Conservation (phyloP, 2,797 vertebrate genomes). For the Cynopterus sphinx region DNA sequence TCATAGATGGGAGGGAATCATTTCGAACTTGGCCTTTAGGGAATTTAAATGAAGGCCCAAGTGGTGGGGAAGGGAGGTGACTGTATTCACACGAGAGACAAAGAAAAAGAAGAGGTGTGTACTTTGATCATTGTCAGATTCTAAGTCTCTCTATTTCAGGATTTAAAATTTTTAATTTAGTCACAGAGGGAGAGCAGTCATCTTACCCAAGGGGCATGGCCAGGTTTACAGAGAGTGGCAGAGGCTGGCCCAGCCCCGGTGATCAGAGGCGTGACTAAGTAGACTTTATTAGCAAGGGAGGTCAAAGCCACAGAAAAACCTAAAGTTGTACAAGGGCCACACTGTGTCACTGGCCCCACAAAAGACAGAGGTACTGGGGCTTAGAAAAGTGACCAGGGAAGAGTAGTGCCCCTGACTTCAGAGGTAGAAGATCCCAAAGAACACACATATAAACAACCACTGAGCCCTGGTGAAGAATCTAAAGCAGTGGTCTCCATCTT, state of each 20-base stretch:
- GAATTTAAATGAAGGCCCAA: not conserved
- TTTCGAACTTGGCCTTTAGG: not conserved
- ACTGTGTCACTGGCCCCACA: not conserved
- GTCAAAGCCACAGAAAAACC: not conserved
- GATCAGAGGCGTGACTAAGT: not conserved
- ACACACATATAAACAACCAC: not conserved
- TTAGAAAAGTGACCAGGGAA: not conserved
- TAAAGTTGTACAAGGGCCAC: not conserved
- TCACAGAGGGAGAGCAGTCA: not conserved
- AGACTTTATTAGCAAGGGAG: not conserved
- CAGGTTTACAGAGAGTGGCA: not conserved
- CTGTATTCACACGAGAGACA: not conserved
- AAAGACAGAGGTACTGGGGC: not conserved
- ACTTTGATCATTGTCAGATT: not conserved
- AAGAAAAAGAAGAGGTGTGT: not conserved
- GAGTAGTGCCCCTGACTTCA: not conserved
- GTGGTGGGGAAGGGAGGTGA: not conserved
- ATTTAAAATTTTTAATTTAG: not conserved
- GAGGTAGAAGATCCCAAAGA: not conserved
- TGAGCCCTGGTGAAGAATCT: too few relatives aligned
- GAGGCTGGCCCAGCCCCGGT: not conserved
- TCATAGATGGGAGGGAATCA: not conserved
- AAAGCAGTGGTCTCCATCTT: too few relatives aligned
- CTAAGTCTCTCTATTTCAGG: not conserved
- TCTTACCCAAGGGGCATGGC: fast-evolving